Evolutionary conservation across 2,113 vertebrate species (phyloP).

Genomic region (Esox niger): DNA sequence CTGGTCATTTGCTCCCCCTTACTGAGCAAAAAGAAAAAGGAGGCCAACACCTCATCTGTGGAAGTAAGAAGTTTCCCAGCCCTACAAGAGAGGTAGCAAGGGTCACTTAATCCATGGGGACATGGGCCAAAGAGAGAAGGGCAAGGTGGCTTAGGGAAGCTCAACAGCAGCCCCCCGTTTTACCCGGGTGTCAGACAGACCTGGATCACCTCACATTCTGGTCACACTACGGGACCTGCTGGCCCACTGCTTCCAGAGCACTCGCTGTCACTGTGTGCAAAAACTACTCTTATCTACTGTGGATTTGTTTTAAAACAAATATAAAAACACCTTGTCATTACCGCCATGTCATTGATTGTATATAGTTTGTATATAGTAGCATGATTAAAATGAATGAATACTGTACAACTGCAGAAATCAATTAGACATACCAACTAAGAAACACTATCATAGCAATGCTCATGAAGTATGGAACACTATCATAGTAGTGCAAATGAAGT

Average conservation of each 20-base stretch:
- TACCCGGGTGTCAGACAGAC: conserved; percentile 29
- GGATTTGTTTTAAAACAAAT: neutral
- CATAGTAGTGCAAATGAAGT: no score
- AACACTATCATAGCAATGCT: no score
- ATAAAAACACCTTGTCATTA: neutral
- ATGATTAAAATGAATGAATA: no score
- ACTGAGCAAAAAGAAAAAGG: conserved; percentile 82
- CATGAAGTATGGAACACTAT: no score
- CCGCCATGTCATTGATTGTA: no score
- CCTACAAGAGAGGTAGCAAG: conserved; percentile 56
- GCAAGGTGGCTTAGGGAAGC: conserved; percentile 6
- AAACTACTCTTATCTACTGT: conserved; percentile 16
- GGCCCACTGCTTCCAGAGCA: conserved; percentile 42
- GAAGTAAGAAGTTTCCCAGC: conserved; percentile 51
- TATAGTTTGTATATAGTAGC: no score
- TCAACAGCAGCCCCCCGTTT: conserved; percentile 25
- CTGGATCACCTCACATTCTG: conserved; percentile 45
- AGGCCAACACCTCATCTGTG: conserved; percentile 66
- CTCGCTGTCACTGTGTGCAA: conserved; percentile 30
- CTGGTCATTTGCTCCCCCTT: conserved; percentile 79
- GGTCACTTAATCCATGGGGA: conserved; percentile 67
- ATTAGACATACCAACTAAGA: no score
- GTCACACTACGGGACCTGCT: conserved; percentile 28
- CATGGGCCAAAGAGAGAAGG: neutral
- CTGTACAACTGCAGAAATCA: no score